Percentiles rank a stretch among this genome's conserved stretches.
phyloP scores from a whole-genome alignment of 1,140 invertebrate species.

The Aphis craccivora region DNA sequence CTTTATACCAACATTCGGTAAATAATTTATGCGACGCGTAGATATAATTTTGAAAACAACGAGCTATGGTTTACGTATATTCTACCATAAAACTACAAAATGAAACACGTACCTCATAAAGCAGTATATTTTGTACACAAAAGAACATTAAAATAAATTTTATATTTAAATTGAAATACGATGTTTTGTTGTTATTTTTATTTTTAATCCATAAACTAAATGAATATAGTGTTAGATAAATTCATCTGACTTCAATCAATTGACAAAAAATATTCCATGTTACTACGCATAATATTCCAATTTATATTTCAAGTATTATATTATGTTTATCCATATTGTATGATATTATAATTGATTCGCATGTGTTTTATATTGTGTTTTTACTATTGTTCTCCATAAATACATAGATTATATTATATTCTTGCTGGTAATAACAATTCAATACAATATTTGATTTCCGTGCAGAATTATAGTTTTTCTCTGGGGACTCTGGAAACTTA shows the following conservation, averaged over 20 bases:
- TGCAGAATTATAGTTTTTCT: not conserved
- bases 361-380: not conserved
- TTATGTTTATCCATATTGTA: not conserved
- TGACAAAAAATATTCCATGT: not conserved
- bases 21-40: not conserved
- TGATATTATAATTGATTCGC: not conserved
- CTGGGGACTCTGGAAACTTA: not conserved
- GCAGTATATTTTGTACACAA: not conserved
- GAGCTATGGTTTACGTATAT: not conserved
- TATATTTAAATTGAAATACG: not conserved
- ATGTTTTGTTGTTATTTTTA: not conserved
- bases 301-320: not conserved
- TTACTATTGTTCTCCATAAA: not conserved
- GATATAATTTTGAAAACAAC: slow-evolving; percentile 17
- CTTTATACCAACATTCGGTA: not conserved
- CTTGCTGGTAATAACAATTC: not conserved
- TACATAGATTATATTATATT: not conserved
- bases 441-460: not conserved
- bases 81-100: slow-evolving; percentile 5
- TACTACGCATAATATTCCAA: not conserved
- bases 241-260: not conserved
- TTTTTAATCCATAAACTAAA: not conserved
- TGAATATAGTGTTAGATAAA: not conserved
- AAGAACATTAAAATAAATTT: slow-evolving; percentile 13
- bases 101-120: not conserved